Percentiles rank a stretch among this genome's conserved stretches.
These are phyloP conservation scores for Epinephelus moara DNA, from an alignment of 2,113 vertebrate species.

Conservation along the genomic window DNA sequence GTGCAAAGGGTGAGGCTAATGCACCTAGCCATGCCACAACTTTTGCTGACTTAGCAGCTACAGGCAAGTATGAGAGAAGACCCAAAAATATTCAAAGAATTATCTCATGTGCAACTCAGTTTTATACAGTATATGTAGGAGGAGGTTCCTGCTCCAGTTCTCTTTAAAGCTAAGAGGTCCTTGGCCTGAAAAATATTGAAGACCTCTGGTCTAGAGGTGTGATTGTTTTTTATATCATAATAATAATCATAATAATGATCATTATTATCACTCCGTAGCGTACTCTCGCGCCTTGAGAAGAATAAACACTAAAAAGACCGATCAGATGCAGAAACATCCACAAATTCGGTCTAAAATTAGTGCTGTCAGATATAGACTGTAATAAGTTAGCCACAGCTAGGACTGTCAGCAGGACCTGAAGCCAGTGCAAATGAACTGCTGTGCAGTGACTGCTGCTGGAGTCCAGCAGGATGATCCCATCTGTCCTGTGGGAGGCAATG, in stretches of 20 bases:
- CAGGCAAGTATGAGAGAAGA: no score
- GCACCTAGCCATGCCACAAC: no score
- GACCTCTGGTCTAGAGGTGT: background rate
- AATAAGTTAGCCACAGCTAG: background rate
- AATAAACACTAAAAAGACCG: background rate
- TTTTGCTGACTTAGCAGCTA: no score
- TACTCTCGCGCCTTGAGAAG: background rate
- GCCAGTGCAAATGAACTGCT: background rate
- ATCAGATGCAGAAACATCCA: background rate
- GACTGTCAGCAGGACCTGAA: background rate
- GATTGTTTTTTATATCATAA: background rate
- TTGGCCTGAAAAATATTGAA: no score
- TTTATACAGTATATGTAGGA: no score
- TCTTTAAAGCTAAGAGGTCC: no score
- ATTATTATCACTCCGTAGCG: no score
- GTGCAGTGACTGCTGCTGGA: background rate
- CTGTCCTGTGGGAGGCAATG: conserved; percentile 45
- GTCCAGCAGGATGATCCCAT: conserved; percentile 55
- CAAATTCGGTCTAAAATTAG: background rate
- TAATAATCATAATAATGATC: background rate
- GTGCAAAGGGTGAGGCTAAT: no score
- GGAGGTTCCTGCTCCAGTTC: no score
- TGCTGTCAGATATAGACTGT: background rate
- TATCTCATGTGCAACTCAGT: no score
- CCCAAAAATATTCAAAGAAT: no score